phyloP scores from a whole-genome alignment of 2,113 vertebrate species.

The Guaruba guarouba region DNA sequence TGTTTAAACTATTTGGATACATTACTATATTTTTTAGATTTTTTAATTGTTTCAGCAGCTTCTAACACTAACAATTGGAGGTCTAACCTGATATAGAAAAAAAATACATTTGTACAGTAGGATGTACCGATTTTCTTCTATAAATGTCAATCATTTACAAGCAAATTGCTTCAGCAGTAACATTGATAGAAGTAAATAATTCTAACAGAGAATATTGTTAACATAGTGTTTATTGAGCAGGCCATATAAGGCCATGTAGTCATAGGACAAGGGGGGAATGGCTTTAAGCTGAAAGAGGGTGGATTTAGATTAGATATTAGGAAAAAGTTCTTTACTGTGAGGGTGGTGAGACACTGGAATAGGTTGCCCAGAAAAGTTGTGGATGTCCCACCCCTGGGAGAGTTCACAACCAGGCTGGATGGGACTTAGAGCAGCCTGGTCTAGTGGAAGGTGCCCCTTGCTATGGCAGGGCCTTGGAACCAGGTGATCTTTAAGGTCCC shows the following conservation, averaged over 20 bases:
- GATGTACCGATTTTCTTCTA: neutral
- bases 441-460: neutral
- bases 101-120: neutral
- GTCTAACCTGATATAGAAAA: neutral
- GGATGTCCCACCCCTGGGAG: neutral
- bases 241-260: neutral
- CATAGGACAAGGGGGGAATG: neutral
- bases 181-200: neutral
- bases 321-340: neutral
- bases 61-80: neutral
- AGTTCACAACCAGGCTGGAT: neutral
- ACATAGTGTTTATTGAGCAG: neutral
- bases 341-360: neutral
- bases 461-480: neutral
- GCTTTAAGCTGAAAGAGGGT: neutral
- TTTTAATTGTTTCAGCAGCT: neutral
- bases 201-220: neutral
- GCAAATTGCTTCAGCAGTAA: neutral
- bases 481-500: neutral
- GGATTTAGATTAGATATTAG: neutral
- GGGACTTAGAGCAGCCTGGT: neutral
- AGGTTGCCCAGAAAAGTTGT: neutral
- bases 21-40: neutral
- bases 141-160: neutral
- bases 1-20: neutral